Evolutionary conservation across 1,140 invertebrate genomes (phyloP).

Genomic region (Chelonus insularis): DNA sequence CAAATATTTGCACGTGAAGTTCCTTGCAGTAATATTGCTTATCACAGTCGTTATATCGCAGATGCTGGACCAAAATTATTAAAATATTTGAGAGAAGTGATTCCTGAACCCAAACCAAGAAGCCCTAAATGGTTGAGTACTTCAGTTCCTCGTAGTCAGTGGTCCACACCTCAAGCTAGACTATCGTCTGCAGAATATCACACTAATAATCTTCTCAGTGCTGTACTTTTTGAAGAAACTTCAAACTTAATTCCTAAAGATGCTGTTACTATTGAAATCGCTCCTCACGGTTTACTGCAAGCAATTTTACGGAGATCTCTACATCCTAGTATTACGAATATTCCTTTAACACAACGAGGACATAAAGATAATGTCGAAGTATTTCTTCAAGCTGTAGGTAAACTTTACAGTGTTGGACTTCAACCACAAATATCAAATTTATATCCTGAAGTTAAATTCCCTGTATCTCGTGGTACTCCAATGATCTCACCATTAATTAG

Average conservation of each 20-base stretch:
- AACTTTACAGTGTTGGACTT: conserved; percentile 68
- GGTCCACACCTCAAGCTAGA: conserved; percentile 71
- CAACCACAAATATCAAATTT: conserved; percentile 65
- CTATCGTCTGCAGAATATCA: conserved; percentile 88
- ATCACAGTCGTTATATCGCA: conserved; percentile 72
- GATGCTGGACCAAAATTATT: conserved; percentile 71
- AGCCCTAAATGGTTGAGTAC: conserved; percentile 84
- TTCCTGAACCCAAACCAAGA: conserved; percentile 70
- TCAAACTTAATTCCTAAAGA: conserved; percentile 75
- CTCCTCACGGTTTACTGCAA: conserved; percentile 78
- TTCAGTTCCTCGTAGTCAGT: conserved; percentile 77
- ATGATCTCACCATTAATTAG: conserved; percentile 72
- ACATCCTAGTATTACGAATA: conserved; percentile 64
- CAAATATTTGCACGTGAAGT: conserved; percentile 78
- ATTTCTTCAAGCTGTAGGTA: conserved; percentile 74
- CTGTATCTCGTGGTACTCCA: conserved; percentile 73
- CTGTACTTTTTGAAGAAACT: conserved; percentile 87
- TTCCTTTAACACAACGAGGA: conserved; percentile 78
- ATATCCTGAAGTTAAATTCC: conserved; percentile 68
- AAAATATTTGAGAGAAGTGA: conserved; percentile 71
- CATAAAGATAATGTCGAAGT: conserved; percentile 72
- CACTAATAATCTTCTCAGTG: conserved; percentile 85
- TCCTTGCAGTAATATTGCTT: conserved; percentile 70
- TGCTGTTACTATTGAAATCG: conserved; percentile 80
- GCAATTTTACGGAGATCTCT: conserved; percentile 68